Percentiles rank a stretch among this genome's conserved stretches.
phyloP scores from a whole-genome alignment of 2,888 invertebrate genomes.

The Venusia cambrica region DNA sequence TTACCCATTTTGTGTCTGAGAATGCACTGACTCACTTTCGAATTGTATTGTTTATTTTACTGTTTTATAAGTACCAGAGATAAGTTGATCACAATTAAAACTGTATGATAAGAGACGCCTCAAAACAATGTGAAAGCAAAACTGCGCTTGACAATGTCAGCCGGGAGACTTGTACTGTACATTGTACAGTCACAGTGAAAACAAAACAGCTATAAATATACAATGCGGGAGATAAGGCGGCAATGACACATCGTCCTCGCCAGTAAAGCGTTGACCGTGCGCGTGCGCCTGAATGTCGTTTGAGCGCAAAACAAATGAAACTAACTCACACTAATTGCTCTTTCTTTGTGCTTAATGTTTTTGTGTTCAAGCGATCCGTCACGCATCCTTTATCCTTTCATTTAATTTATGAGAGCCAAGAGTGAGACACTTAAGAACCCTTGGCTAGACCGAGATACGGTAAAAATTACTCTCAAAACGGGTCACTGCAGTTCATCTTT shows the following conservation, averaged over 20 bases:
- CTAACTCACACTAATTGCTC: conserved; percentile 18
- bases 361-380: too few species aligned
- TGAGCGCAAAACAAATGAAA: conserved; percentile 32
- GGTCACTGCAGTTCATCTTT: too few species aligned
- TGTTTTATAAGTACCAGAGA: conserved; percentile 21
- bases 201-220: conserved; percentile 58
- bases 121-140: conserved; percentile 57
- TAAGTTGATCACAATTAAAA: conserved; percentile 31
- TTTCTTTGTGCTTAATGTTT: conserved; percentile 12
- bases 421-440: too few species aligned
- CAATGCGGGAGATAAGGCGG: conserved; percentile 58
- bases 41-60: conserved; percentile 13
- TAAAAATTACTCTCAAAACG: too few species aligned
- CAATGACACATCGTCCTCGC: conserved; percentile 68
- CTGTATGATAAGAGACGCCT: conserved; percentile 38
- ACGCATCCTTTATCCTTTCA: too few species aligned
- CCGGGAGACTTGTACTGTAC: conserved; percentile 43
- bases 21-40: conserved; percentile 36
- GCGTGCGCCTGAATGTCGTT: too few species aligned
- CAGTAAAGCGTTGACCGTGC: conserved; percentile 54
- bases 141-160: conserved; percentile 49
- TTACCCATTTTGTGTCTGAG: conserved; percentile 63
- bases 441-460: too few species aligned
- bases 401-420: too few species aligned
- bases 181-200: conserved; percentile 42